Conservation (phyloP, 2,888 invertebrate species). For the Drosophila nigricruria region DNA sequence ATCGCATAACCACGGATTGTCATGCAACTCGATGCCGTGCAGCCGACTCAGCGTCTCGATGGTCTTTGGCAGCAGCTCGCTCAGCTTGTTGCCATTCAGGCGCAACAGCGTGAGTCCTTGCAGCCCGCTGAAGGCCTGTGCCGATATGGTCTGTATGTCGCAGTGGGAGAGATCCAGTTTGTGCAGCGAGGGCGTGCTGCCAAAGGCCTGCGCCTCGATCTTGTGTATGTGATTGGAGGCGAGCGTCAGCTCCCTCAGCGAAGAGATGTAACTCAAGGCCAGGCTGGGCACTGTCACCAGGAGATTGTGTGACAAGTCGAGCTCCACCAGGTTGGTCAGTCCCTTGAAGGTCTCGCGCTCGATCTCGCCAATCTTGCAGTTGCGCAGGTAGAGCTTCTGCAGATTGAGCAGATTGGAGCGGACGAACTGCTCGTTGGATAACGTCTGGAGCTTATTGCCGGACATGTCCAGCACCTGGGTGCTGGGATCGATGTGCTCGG, state of each 20-base stretch:
- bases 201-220: slow-evolving; percentile 91
- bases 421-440: slow-evolving; percentile 93
- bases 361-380: slow-evolving; percentile 94
- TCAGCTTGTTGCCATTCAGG: slow-evolving; percentile 92
- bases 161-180: slow-evolving; percentile 94
- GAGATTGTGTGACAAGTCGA: slow-evolving; percentile 94
- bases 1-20: slow-evolving; percentile 96
- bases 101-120: slow-evolving; percentile 92
- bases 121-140: slow-evolving; percentile 91
- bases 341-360: slow-evolving; percentile 94
- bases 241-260: slow-evolving; percentile 92
- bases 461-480: slow-evolving; percentile 96
- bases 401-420: slow-evolving; percentile 93
- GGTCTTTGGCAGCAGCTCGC: slow-evolving; percentile 90
- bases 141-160: slow-evolving; percentile 91
- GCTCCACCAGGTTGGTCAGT: slow-evolving; percentile 94
- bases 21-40: slow-evolving; percentile 93
- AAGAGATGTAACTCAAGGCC: slow-evolving; percentile 92
- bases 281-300: slow-evolving; percentile 92
- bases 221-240: slow-evolving; percentile 93
- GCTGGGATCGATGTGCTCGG: slow-evolving; percentile 93
- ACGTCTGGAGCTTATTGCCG: slow-evolving; percentile 93
- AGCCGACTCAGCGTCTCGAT: slow-evolving; percentile 91
- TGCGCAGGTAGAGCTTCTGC: slow-evolving; percentile 93
- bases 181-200: slow-evolving; percentile 90